phyloP scores from a whole-genome alignment of 2,888 invertebrate species.

The Plutella xylostella region DNA sequence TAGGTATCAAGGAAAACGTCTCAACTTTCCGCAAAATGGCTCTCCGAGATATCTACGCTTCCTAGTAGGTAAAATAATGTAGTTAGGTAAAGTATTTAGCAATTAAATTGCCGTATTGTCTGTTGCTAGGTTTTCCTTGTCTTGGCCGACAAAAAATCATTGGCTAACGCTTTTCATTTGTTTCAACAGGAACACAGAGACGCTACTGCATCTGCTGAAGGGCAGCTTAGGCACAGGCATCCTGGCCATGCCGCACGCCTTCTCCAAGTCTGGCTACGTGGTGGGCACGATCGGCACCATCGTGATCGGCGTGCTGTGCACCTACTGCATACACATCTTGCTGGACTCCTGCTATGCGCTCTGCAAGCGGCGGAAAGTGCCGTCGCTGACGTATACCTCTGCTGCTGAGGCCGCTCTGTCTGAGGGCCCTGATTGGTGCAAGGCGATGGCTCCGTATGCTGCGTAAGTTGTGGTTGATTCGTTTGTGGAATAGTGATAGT shows the following conservation, averaged over 20 bases:
- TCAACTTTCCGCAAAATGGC: too few relatives aligned
- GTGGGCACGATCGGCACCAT: constrained; percentile 85
- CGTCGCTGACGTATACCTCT: constrained; percentile 82
- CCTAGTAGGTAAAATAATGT: too few relatives aligned
- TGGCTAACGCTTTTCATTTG: too few relatives aligned
- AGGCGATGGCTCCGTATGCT: constrained; percentile 72
- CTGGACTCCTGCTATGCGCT: constrained; percentile 76
- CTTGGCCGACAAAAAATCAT: too few relatives aligned
- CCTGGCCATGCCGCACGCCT: constrained; percentile 90
- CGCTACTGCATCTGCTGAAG: constrained; percentile 87
- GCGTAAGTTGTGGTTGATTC: constrained; percentile 73
- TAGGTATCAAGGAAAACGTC: too few relatives aligned
- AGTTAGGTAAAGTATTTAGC: too few relatives aligned
- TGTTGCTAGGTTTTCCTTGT: too few relatives aligned
- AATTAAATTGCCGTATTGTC: too few relatives aligned
- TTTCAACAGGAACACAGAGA: constrained; percentile 78
- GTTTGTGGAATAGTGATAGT: too few relatives aligned
- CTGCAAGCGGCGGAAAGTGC: constrained; percentile 69
- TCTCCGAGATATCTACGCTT: too few relatives aligned
- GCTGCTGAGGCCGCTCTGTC: constrained; percentile 83
- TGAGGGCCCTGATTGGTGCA: constrained; percentile 79
- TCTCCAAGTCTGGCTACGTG: constrained; percentile 83
- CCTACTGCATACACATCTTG: constrained; percentile 93
- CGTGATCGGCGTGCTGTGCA: constrained; percentile 88
- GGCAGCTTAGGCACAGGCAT: constrained; percentile 94